phyloP scores from a whole-genome alignment of 1,140 invertebrate species.

The Arctopsyche grandis region DNA sequence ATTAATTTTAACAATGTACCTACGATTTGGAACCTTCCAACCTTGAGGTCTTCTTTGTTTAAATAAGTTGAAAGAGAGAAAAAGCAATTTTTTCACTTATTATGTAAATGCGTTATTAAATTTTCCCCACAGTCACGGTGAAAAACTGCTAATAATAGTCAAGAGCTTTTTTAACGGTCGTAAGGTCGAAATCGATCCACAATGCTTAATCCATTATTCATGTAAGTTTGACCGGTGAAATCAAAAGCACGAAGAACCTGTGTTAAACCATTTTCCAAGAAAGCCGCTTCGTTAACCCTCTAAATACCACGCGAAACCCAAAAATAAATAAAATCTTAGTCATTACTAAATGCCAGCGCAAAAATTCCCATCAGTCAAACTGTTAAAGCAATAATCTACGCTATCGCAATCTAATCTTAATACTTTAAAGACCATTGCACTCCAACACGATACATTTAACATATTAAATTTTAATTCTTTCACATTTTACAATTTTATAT shows the following conservation, averaged over 20 bases:
- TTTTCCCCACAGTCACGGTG: constrained; percentile 8
- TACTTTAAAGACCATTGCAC: neutral
- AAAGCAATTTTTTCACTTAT: neutral
- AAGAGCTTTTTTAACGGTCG: neutral
- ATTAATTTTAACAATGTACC: too few relatives aligned
- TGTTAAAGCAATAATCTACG: too few relatives aligned
- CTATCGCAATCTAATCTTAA: constrained; percentile 3
- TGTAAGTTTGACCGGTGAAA: constrained; percentile 32
- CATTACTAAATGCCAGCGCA: too few relatives aligned
- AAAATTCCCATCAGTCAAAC: too few relatives aligned
- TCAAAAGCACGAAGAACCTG: neutral
- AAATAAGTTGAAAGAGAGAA: neutral
- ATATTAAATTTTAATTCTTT: too few relatives aligned
- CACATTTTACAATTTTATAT: too few relatives aligned
- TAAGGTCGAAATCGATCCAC: constrained; percentile 24
- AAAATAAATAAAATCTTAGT: too few relatives aligned
- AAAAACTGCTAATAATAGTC: neutral
- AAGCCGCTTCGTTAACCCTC: neutral
- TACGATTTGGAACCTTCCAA: neutral
- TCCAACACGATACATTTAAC: neutral
- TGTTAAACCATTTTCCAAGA: neutral
- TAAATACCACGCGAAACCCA: neutral
- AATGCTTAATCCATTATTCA: constrained; percentile 30
- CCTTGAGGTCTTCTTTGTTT: neutral
- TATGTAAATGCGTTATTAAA: constrained; percentile 27